Evolutionary conservation across 2,113 vertebrate genomes (phyloP).

Genomic region (Egretta garzetta): DNA sequence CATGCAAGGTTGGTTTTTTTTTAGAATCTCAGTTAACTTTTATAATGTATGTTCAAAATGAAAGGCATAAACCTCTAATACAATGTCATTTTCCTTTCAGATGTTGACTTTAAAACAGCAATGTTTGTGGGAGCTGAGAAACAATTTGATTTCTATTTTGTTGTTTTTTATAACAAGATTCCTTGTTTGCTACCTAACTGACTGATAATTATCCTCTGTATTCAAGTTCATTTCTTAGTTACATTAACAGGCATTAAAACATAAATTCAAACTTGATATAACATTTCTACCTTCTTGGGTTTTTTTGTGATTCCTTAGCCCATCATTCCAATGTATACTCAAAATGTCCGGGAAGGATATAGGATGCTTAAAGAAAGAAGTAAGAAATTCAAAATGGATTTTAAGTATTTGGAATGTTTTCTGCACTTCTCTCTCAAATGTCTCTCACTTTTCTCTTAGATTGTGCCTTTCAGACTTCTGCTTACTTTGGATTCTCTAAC

Average conservation of each 20-base stretch:
- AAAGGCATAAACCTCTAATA: neutral
- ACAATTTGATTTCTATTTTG: neutral
- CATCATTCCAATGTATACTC: conserved; percentile 93
- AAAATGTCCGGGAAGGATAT: conserved; percentile 89
- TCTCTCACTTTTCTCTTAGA: neutral
- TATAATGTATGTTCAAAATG: neutral
- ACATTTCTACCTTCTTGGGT: neutral
- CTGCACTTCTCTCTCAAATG: neutral
- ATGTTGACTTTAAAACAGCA: neutral
- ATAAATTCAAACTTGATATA: neutral
- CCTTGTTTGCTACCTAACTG: neutral
- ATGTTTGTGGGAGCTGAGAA: neutral
- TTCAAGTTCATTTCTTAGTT: neutral
- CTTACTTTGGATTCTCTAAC: neutral
- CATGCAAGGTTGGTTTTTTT: neutral
- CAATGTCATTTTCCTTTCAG: neutral
- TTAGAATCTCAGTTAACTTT: neutral
- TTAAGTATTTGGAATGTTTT: neutral
- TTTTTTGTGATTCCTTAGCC: conserved; percentile 71
- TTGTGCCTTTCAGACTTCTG: neutral
- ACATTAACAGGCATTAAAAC: neutral
- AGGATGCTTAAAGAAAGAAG: conserved; percentile 84
- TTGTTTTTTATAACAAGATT: neutral
- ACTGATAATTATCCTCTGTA: neutral
- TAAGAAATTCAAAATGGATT: conserved; percentile 71